phyloP scores from a whole-genome alignment of 2,113 vertebrate species.

The Prunella himalayana region DNA sequence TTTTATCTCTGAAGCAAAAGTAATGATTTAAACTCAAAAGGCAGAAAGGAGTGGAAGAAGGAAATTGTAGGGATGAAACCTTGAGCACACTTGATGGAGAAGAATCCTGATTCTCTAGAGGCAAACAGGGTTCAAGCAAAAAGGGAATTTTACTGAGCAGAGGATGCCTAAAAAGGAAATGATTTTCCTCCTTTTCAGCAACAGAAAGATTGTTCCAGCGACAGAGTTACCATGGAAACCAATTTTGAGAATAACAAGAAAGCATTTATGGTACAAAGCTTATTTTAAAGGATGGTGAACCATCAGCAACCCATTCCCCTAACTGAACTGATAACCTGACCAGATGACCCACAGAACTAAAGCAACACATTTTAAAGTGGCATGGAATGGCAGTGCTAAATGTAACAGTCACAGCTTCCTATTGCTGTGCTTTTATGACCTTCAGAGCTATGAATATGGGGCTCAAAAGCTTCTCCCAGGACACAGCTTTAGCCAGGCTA shows the following conservation, averaged over 20 bases:
- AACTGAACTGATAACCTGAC: neutral
- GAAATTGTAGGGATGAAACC: neutral
- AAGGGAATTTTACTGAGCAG: neutral
- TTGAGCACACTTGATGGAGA: neutral
- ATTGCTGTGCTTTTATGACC: neutral
- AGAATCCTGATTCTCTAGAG: neutral
- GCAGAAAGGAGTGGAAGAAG: neutral
- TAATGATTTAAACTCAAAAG: neutral
- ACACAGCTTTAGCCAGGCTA: neutral
- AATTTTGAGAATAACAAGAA: neutral
- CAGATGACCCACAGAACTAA: neutral
- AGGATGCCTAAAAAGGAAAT: constrained; percentile 16
- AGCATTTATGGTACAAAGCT: neutral
- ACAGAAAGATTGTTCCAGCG: neutral
- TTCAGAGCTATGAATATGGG: neutral
- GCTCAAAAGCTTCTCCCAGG: neutral
- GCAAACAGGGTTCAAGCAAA: neutral
- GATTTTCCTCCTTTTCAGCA: constrained; percentile 3
- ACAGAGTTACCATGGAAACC: constrained; percentile 25
- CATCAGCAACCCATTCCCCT: neutral
- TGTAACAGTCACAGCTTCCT: neutral
- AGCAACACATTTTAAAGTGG: neutral
- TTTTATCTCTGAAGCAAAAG: neutral
- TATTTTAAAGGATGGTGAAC: neutral
- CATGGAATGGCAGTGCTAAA: neutral